Conservation (phyloP, 2,797 vertebrate genomes). For the Aplochiton taeniatus region DNA sequence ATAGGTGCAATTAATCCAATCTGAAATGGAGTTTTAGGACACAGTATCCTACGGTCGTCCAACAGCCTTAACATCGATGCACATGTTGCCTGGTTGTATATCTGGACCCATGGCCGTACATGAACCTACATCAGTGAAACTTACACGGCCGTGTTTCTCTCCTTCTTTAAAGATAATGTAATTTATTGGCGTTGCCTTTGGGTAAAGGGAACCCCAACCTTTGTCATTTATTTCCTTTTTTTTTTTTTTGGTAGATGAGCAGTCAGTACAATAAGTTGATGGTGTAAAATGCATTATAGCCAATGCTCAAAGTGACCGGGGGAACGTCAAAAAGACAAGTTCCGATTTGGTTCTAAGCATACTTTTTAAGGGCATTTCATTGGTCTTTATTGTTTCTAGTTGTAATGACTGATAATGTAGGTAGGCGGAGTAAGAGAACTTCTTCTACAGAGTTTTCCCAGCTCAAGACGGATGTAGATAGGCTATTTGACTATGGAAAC, state of each 20-base stretch:
- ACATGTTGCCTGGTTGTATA: no score
- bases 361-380: background rate
- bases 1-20: no score
- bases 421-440: conserved; percentile 28
- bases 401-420: conserved; percentile 19
- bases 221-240: conserved; percentile 21
- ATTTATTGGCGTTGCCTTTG: background rate
- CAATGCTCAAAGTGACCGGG: background rate
- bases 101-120: conserved; percentile 7
- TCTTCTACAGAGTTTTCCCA: conserved; percentile 30
- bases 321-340: no score
- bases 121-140: no score
- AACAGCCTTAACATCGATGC: no score
- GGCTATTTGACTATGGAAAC: conserved; percentile 72
- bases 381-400: conserved; percentile 3
- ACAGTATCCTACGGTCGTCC: no score
- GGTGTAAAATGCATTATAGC: background rate
- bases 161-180: background rate
- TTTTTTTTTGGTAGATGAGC: conserved; percentile 22
- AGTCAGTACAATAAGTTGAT: conserved; percentile 15
- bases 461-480: conserved; percentile 69
- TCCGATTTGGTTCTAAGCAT: no score
- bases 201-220: background rate
- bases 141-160: background rate
- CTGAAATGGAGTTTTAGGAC: no score